Conservation (phyloP, 2,888 invertebrate genomes). For the Dysmachus trigonus region DNA sequence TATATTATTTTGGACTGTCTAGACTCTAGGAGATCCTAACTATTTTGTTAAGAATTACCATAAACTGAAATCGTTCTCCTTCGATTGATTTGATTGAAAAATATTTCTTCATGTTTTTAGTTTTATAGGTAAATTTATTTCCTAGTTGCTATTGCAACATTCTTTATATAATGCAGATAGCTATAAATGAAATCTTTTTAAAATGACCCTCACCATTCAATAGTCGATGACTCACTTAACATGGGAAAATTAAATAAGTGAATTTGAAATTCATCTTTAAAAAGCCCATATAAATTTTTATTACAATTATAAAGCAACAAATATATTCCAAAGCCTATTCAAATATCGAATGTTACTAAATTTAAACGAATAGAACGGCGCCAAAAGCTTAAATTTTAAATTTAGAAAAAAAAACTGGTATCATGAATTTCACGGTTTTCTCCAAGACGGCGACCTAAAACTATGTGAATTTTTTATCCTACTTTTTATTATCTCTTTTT, state of each 20-base stretch:
- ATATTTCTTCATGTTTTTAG: no score
- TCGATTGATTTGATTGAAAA: no score
- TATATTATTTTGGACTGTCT: no score
- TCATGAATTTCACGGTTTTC: neutral
- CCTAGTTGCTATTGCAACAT: no score
- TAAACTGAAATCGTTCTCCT: no score
- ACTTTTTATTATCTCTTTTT: neutral
- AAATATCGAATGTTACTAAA: neutral
- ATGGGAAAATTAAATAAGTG: neutral
- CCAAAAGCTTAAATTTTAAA: neutral
- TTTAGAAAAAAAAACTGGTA: neutral
- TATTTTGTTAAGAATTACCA: no score
- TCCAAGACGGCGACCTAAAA: neutral
- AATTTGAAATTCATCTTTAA: neutral
- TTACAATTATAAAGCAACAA: neutral
- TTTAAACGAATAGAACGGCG: neutral
- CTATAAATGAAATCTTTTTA: no score
- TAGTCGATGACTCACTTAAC: neutral
- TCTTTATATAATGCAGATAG: no score
- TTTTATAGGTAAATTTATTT: no score
- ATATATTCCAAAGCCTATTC: neutral
- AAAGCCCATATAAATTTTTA: neutral
- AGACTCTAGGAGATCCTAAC: no score
- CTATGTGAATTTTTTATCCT: neutral
- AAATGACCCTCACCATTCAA: no score